Percentiles rank a stretch among this genome's conserved stretches.
Evolutionary conservation across 53 echinoderm and acorn worm species (phyloP).

Genomic region (Henricia sp.): DNA sequence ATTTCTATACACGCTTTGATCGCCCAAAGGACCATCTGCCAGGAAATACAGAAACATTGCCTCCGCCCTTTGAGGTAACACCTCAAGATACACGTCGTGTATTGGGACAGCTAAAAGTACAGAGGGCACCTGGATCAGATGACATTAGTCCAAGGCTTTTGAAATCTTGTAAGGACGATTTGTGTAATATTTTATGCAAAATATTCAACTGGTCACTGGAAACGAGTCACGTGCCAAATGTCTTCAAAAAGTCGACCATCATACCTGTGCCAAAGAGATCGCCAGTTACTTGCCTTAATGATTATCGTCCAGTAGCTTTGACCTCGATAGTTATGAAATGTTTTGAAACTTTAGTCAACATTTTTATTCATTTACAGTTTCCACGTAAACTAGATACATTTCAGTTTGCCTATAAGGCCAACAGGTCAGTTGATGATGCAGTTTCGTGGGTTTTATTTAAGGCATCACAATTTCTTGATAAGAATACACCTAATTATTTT

Average conservation of each 20-base stretch:
- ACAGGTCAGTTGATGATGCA: not conserved
- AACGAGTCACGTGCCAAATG: not conserved
- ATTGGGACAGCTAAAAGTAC: not conserved
- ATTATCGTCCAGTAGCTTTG: not conserved
- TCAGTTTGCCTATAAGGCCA: no score
- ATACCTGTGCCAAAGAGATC: not conserved
- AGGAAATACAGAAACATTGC: not conserved
- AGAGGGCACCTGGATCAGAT: slow-evolving; percentile 43
- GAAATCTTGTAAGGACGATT: slow-evolving; percentile 8
- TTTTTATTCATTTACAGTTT: not conserved
- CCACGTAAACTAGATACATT: no score
- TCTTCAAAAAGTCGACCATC: not conserved
- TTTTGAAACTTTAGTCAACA: not conserved
- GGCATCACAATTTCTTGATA: not conserved
- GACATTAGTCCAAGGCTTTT: not conserved
- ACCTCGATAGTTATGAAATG: slow-evolving; percentile 2
- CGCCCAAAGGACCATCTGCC: not conserved
- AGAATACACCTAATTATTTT: slow-evolving; percentile 1
- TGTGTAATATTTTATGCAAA: slow-evolving; percentile 24
- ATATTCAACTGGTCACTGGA: slow-evolving; percentile 25
- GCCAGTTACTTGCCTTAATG: slow-evolving; percentile 4
- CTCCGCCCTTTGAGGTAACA: not conserved
- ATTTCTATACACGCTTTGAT: slow-evolving; percentile 11
- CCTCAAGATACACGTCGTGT: slow-evolving; percentile 9
- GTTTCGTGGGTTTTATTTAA: not conserved